Evolutionary conservation across 2,888 invertebrate genomes (phyloP), one percentile per base, ranked within the genome.

Genomic region (Sphecodes monilicornis): DNA sequence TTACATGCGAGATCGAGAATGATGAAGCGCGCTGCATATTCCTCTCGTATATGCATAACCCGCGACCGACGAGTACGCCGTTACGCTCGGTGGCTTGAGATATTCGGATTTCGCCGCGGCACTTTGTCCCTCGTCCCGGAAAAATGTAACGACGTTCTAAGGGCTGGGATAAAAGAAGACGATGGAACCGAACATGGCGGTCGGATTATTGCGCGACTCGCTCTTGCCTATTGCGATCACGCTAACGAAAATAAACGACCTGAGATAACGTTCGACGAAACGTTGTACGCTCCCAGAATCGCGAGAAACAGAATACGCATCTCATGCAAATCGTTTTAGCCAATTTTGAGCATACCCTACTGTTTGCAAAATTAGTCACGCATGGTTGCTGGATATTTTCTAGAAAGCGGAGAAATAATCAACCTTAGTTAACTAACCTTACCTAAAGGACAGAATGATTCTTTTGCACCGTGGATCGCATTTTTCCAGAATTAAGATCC

Each of bases 1-100:
- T 81, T 83, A 83, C 84, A 86, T 83, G 75, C 80, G 73, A 88
- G 85, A 89, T 89, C 89, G 88, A 79, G 89, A 88, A 89, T 88
- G 89, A 89, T 84, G 89, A 87, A 89, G 85, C 85, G 82, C 75
- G 74, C 85, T 74, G 85, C 83, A 85, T 80, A 86, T 76, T 80
- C 76, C 66, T 22, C 32, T 77, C 73, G n/a, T 84, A 68, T 75
- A 88, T 84, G 88, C 86, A 88, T 82, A 85, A 79, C 76, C 71
- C 81, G 84, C 81, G 81, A 78, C 68, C 84, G 66, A 64, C 86
- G 79, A 80, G 82, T 72, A 78, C 39, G 68, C 77, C 84, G 82
- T 80, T 87, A 78, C 79, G 78, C 82, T 81, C 32, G 72, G 80
- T 77, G 79, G 76, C 87, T 75, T 73, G 79, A 87, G 87, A 84